Percentiles rank a stretch among this genome's conserved stretches.
Conservation (phyloP, 2,797 vertebrate genomes). For the Bufotes viridis region DNA sequence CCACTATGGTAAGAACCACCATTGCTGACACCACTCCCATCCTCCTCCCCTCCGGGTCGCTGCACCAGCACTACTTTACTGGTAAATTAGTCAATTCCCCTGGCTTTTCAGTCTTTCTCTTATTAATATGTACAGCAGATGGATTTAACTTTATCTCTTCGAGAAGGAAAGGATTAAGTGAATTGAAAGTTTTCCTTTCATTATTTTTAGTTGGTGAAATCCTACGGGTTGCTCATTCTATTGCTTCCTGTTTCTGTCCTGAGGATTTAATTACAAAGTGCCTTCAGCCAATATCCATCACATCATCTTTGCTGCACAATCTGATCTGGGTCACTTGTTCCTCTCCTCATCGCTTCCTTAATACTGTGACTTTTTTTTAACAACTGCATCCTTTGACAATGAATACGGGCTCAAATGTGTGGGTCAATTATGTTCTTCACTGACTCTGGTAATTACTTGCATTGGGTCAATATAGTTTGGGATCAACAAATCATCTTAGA, state of each 20-base stretch:
- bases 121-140: too few relatives aligned
- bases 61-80: too few relatives aligned
- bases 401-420: constrained; percentile 67
- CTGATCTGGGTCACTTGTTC: constrained; percentile 42
- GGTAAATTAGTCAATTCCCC: too few relatives aligned
- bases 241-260: constrained; percentile 58
- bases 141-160: too few relatives aligned
- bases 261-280: constrained; percentile 61
- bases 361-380: constrained; percentile 42
- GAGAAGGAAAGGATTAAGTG: too few relatives aligned
- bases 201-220: constrained; percentile 27
- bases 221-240: constrained; percentile 46
- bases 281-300: constrained; percentile 62
- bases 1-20: too few relatives aligned
- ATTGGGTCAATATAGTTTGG: constrained; percentile 58
- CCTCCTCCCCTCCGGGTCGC: too few relatives aligned
- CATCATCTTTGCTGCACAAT: constrained; percentile 61
- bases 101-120: too few relatives aligned
- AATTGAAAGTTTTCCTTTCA: constrained; percentile 18
- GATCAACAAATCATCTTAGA: constrained; percentile 61
- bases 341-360: constrained; percentile 42
- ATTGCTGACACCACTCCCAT: too few relatives aligned
- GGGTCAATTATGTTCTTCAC: constrained; percentile 67
- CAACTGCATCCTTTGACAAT: constrained; percentile 33
- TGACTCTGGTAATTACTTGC: constrained; percentile 71